A percentile compares a stretch with the other conserved stretches of the same genome.
These are phyloP conservation scores for Campylorhamphus procurvoides DNA, from an alignment of 2,113 vertebrate species.

Conservation along the genomic window DNA sequence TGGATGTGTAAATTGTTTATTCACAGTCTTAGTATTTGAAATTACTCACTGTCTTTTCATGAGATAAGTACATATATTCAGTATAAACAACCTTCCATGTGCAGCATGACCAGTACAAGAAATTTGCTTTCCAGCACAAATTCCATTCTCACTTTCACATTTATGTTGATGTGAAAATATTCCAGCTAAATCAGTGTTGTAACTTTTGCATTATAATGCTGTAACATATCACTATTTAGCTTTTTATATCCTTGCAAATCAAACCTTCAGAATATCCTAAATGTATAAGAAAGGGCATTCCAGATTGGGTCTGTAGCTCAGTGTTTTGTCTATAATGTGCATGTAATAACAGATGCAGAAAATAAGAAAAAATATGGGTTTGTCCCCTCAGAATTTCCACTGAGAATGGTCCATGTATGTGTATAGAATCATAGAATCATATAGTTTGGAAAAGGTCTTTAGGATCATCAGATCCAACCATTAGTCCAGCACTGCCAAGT, in stretches of 20 bases:
- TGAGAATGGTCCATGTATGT: background rate
- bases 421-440: too few species aligned
- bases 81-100: background rate
- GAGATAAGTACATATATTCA: background rate
- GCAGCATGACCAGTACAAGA: background rate
- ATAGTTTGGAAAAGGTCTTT: background rate
- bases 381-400: background rate
- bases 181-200: background rate
- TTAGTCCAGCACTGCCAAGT: background rate
- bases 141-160: background rate
- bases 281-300: background rate
- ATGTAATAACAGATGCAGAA: background rate
- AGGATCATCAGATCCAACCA: background rate
- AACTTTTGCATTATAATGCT: background rate
- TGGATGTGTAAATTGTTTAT: background rate
- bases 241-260: background rate
- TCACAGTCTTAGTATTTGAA: background rate
- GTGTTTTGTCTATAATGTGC: background rate
- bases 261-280: background rate
- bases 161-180: background rate
- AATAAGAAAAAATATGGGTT: background rate
- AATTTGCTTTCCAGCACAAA: background rate
- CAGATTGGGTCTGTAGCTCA: background rate
- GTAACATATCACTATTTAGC: background rate
- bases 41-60: background rate